These are phyloP conservation scores for Leucophora obtusa DNA, from an alignment of 2,888 invertebrate genomes.

Conservation along the genomic window DNA sequence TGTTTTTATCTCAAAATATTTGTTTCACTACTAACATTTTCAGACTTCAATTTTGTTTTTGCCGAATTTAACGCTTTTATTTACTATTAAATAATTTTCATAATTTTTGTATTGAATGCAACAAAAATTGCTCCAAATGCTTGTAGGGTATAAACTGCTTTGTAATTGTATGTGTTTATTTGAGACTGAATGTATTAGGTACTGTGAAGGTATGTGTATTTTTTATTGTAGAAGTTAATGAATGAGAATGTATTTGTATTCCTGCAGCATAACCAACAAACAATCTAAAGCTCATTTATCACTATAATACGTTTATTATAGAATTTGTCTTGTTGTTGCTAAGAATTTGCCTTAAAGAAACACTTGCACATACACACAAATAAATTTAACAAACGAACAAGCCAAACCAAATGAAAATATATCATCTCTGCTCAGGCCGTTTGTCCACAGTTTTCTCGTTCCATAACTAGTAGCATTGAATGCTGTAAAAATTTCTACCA, in stretches of 20 bases:
- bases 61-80: too few species aligned
- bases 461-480: not conserved
- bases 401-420: not conserved
- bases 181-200: not conserved
- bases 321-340: not conserved
- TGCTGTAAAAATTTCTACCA: too few species aligned
- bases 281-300: constrained; percentile 57
- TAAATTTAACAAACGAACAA: not conserved
- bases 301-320: not conserved
- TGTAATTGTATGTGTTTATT: not conserved
- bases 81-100: too few species aligned
- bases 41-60: too few species aligned
- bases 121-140: too few species aligned
- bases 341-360: not conserved
- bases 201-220: not conserved
- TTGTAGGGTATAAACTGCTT: not conserved
- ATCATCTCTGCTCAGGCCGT: not conserved
- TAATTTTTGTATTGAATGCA: too few species aligned
- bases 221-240: constrained; percentile 6
- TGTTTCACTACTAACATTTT: too few species aligned
- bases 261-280: constrained; percentile 35
- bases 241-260: constrained; percentile 25
- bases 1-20: too few species aligned
- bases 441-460: not conserved
- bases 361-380: not conserved